Evolutionary conservation across 2,888 invertebrate species (phyloP).

Genomic region (Mesodorylaimus sp.): DNA sequence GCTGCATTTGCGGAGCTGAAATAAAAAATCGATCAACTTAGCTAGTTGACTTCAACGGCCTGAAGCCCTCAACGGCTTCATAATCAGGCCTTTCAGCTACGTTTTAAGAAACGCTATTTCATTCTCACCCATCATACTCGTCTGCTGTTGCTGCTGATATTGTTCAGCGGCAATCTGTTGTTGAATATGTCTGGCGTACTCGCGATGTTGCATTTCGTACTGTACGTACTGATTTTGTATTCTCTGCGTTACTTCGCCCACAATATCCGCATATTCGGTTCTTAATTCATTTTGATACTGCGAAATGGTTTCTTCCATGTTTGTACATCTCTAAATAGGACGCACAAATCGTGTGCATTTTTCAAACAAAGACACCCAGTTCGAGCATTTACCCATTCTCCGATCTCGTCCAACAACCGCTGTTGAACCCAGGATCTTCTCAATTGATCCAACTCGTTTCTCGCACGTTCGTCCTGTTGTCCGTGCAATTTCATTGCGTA

Average conservation of each 20-base stretch:
- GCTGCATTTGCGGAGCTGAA: too few species aligned
- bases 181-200: constrained; percentile 72
- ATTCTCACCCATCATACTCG: too few species aligned
- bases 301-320: neutral
- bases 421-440: constrained; percentile 91
- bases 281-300: constrained; percentile 8
- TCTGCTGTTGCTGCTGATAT: too few species aligned
- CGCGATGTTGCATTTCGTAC: constrained; percentile 82
- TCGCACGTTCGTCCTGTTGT: constrained; percentile 5
- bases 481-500: constrained; percentile 64
- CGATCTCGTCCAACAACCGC: constrained; percentile 36
- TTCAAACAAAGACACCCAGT: too few species aligned
- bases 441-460: constrained; percentile 59
- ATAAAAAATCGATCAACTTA: too few species aligned
- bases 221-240: constrained; percentile 61
- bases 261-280: constrained; percentile 56
- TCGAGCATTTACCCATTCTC: too few species aligned
- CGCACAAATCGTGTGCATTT: too few species aligned
- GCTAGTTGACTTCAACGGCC: too few species aligned
- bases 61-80: too few species aligned
- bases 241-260: constrained; percentile 53
- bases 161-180: constrained; percentile 23
- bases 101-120: too few species aligned
- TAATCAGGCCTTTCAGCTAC: too few species aligned
- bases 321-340: neutral